Evolutionary conservation across 2,797 vertebrate genomes (phyloP).

Genomic region (Sebastes taczanowskii): DNA sequence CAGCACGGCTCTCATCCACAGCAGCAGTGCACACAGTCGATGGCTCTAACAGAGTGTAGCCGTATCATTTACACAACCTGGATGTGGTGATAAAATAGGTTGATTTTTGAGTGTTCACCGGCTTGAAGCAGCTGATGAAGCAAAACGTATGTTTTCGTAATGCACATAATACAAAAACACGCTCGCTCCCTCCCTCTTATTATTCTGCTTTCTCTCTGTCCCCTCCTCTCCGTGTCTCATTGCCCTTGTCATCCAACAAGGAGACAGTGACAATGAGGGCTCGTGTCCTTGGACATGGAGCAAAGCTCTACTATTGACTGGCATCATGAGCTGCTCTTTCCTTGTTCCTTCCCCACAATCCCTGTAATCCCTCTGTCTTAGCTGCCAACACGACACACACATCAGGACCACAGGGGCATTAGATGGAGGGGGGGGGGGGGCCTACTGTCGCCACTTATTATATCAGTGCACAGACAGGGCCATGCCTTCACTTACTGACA

Average conservation of each 20-base stretch:
- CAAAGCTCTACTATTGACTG: slow-evolving; percentile 76
- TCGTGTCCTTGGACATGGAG: slow-evolving; percentile 74
- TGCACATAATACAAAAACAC: slow-evolving; percentile 1
- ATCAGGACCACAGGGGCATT: slow-evolving; percentile 68
- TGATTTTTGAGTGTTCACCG: slow-evolving; percentile 19
- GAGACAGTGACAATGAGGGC: slow-evolving; percentile 69
- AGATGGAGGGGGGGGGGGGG: slow-evolving; percentile 29
- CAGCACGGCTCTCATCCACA: not conserved
- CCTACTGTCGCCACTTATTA: slow-evolving; percentile 76
- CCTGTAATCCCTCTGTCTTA: slow-evolving; percentile 77
- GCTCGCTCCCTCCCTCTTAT: not conserved
- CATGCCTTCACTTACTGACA: slow-evolving; percentile 51
- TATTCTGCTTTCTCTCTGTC: not conserved
- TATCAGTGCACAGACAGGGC: slow-evolving; percentile 58
- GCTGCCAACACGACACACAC: slow-evolving; percentile 73
- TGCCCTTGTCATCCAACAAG: slow-evolving; percentile 71
- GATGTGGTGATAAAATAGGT: slow-evolving; percentile 20
- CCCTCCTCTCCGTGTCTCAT: slow-evolving; percentile 2
- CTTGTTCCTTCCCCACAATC: slow-evolving; percentile 69
- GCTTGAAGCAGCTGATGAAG: slow-evolving; percentile 8
- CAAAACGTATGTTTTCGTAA: slow-evolving; percentile 3
- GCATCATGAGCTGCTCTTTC: slow-evolving; percentile 78
- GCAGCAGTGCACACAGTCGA: slow-evolving; percentile 21
- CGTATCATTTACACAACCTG: slow-evolving; percentile 21
- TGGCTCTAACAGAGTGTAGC: not conserved